These are phyloP conservation scores for Smithornis capensis DNA, from an alignment of 2,113 vertebrate genomes.

Conservation along the genomic window DNA sequence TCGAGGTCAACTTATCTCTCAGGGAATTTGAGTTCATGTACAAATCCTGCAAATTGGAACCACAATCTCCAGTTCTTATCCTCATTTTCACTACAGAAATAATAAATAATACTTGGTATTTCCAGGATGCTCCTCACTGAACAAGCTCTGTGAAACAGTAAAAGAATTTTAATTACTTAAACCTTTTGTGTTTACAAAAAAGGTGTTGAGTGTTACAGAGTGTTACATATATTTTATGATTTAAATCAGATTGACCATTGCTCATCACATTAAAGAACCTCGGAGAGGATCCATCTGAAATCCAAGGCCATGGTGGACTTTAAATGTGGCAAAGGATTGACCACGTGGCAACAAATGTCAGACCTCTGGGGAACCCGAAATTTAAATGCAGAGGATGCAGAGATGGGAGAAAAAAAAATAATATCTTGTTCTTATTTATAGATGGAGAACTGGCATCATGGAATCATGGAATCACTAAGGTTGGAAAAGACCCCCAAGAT, in stretches of 20 bases:
- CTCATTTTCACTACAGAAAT: constrained; percentile 1
- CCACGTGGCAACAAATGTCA: neutral
- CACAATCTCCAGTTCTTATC: neutral
- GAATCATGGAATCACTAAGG: neutral
- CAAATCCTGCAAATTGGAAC: constrained; percentile 40
- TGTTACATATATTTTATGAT: neutral
- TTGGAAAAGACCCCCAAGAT: neutral
- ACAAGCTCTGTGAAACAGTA: neutral
- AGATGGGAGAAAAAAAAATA: neutral
- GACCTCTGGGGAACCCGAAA: neutral
- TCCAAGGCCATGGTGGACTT: neutral
- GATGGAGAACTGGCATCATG: neutral
- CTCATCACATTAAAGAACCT: neutral
- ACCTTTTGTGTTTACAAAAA: neutral
- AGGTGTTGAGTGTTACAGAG: no score
- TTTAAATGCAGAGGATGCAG: neutral
- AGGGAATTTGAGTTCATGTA: constrained; percentile 8
- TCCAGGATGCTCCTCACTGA: neutral
- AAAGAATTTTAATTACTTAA: constrained; percentile 39
- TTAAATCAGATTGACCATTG: neutral
- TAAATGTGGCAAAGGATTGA: neutral
- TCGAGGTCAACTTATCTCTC: constrained; percentile 29
- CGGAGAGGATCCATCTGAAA: neutral
- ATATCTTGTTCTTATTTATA: neutral
- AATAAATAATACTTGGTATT: constrained; percentile 37